Evolutionary conservation across 2,113 vertebrate species (phyloP).

Genomic region (Zosterops hypoxanthus): DNA sequence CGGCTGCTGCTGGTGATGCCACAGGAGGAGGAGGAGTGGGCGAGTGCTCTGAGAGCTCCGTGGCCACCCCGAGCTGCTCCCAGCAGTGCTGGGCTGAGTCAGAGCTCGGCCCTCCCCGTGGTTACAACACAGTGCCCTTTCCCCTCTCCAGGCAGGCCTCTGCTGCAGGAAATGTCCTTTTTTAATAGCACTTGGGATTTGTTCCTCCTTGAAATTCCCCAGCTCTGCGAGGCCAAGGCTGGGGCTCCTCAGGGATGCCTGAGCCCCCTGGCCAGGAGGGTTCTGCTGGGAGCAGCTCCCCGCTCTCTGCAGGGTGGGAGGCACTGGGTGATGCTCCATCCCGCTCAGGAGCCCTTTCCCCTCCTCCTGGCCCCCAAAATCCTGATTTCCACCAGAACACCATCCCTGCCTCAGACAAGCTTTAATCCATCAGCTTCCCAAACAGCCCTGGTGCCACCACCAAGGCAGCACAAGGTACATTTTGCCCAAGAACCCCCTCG

Average conservation of each 20-base stretch:
- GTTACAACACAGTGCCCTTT: constrained; percentile 69
- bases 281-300: neutral
- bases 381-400: neutral
- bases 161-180: constrained; percentile 61
- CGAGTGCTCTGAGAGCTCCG: neutral
- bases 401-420: neutral
- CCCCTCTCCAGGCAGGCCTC: constrained; percentile 48
- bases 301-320: rapidly evolving
- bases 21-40: neutral
- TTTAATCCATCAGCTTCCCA: neutral
- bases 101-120: constrained; percentile 32
- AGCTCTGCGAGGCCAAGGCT: neutral
- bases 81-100: neutral
- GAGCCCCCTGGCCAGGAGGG: neutral
- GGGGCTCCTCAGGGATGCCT: neutral
- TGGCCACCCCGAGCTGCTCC: neutral
- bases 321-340: neutral
- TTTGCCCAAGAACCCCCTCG: neutral
- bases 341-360: rapidly evolving
- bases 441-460: neutral
- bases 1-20: neutral
- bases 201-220: constrained; percentile 57
- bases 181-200: constrained; percentile 59
- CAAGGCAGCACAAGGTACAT: neutral
- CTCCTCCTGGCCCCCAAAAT: neutral